Evolutionary conservation across 2,888 invertebrate species (phyloP), one percentile per base, ranked within the genome.

Genomic region (Junonia oenone): DNA sequence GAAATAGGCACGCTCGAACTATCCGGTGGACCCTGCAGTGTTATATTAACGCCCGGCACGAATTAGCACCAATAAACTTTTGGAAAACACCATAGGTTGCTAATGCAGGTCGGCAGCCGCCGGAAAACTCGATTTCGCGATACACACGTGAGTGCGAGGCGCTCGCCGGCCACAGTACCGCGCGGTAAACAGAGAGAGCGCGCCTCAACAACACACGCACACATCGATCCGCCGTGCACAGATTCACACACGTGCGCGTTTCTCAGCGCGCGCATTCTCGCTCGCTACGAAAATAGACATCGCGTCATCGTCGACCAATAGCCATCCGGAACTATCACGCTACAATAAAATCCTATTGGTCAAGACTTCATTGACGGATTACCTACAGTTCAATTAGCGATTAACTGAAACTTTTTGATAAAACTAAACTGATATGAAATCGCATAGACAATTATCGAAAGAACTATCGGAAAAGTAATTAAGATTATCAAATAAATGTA

Each of bases 71-170:
- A 77, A 72, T 76, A 75, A 76, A 85, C 77, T 75, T 71, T 67
- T 75, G 77, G 72, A 78, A 80, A 84, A 86, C 88, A 87, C 86
- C 77, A 83, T 78, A 71, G 65, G 74, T 76, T 76, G 75, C 72
- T 76, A 71, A 70, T 75, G 73, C 75, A 74, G 77, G 71, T 74
- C 76, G 73, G 74, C 70, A 76, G 72, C 75, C 75, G 78, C 76
- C 83, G 84, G 85, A 78, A 85, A 88, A 88, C 75, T 83, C 78
- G 72, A 72, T 75, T 75, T 78, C 73, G 76, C 75, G 72, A 69
- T 57, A 69, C 68, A 72, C 78, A 79, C 81, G 77, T 79, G 75
- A 93, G 93, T 93, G 93, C 91, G 94, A 94, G 94, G 81, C 93
- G 95, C 78, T 83, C 83, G 69, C 91, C 91, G 80, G 91, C 91